A percentile compares a stretch with the other conserved stretches of the same genome.
phyloP scores from a whole-genome alignment of 2,113 vertebrate species.

The Catharus minimus region DNA sequence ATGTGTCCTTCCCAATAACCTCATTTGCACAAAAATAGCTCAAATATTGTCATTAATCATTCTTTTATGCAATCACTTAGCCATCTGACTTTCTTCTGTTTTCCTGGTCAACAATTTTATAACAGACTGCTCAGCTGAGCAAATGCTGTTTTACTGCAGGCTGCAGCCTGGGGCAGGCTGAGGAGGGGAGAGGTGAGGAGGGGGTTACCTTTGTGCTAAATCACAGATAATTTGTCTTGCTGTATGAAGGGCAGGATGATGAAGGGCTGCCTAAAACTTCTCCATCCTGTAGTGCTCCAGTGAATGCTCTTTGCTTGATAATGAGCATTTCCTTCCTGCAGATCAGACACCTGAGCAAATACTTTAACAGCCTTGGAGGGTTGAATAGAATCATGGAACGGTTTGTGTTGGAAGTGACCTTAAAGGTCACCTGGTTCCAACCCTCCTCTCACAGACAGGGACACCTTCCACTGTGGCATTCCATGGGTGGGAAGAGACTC shows the following conservation, averaged over 20 bases:
- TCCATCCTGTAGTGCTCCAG: neutral
- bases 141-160: neutral
- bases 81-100: conserved; percentile 16
- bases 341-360: neutral
- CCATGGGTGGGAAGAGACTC: neutral
- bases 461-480: neutral
- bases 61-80: neutral
- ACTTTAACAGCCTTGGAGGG: neutral
- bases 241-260: neutral
- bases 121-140: neutral
- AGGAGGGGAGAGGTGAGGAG: neutral
- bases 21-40: conserved; percentile 41
- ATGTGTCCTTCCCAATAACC: conserved; percentile 47
- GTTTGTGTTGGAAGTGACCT: neutral
- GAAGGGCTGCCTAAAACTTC: neutral
- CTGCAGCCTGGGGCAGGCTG: neutral
- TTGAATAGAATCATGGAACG: neutral
- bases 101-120: neutral
- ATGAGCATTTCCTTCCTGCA: neutral
- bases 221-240: neutral
- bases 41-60: conserved; percentile 22
- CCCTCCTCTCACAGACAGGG: neutral
- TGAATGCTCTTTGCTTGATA: neutral
- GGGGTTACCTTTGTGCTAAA: neutral
- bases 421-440: neutral